Evolutionary conservation across 2,888 invertebrate species (phyloP).

Genomic region (Herminia tarsipennalis): DNA sequence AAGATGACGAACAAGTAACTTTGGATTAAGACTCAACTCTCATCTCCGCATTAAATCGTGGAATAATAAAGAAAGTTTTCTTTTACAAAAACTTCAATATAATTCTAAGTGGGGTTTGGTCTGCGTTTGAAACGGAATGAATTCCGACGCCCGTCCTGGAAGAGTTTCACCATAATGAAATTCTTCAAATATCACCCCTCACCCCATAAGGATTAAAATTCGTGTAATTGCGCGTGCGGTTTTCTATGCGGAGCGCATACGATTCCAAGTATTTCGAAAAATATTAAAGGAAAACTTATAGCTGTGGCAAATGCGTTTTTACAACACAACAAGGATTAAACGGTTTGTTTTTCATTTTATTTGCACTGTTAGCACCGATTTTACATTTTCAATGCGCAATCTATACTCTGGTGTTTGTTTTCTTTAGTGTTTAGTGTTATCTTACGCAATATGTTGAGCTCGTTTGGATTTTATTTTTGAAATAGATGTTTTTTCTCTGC

Average conservation of each 20-base stretch:
- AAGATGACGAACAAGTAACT: conserved; percentile 37
- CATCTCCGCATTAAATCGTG: conserved; percentile 54
- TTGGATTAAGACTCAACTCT: conserved; percentile 40
- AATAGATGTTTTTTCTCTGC: too few relatives aligned
- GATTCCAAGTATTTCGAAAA: conserved; percentile 41
- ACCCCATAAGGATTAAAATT: conserved; percentile 72
- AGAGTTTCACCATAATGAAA: conserved; percentile 80
- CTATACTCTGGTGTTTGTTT: conserved; percentile 23
- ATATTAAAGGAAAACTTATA: conserved; percentile 30
- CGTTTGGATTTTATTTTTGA: too few relatives aligned
- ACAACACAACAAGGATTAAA: conserved; percentile 21
- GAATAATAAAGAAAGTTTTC: conserved; percentile 69
- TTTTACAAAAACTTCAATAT: conserved; percentile 70
- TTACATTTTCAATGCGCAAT: conserved; percentile 29
- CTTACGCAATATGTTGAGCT: not conserved
- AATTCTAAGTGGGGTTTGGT: conserved; percentile 64
- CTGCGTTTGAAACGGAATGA: conserved; percentile 70
- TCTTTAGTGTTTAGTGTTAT: conserved; percentile 15
- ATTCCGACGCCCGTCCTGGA: conserved; percentile 68
- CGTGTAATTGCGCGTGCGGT: conserved; percentile 70
- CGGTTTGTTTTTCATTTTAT: conserved; percentile 35
- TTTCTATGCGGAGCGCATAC: conserved; percentile 40
- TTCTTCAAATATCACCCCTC: conserved; percentile 76
- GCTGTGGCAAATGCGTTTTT: conserved; percentile 19
- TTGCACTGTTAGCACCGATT: conserved; percentile 23